Evolutionary conservation across 2,888 invertebrate genomes (phyloP).

Genomic region (Spatulosminthurus flaviceps): DNA sequence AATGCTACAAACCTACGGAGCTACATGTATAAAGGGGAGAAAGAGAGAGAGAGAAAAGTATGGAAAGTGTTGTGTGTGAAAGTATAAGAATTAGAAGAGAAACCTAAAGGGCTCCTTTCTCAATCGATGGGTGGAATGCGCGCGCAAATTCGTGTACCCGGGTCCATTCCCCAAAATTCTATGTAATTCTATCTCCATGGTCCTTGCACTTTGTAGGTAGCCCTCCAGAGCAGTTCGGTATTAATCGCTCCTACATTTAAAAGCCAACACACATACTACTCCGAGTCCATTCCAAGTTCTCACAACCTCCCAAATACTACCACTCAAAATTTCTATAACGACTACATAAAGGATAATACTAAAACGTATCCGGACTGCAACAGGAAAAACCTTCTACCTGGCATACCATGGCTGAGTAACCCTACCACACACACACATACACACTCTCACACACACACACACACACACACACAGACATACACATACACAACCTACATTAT

Average conservation of each 20-base stretch:
- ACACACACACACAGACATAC: neutral
- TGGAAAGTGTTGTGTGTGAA: neutral
- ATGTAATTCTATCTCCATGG: conserved; percentile 33
- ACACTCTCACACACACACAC: neutral
- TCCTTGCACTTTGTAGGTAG: conserved; percentile 32
- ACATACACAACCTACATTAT: neutral
- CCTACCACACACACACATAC: neutral
- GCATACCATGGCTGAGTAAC: conserved; percentile 12
- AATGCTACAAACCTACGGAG: conserved; percentile 44
- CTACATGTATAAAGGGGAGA: conserved; percentile 31
- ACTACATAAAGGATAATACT: neutral
- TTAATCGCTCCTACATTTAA: conserved; percentile 24
- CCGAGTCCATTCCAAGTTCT: neutral
- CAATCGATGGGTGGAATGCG: conserved; percentile 55
- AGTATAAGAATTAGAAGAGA: neutral
- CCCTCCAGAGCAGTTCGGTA: conserved; percentile 3
- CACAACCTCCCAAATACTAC: conserved; percentile 11
- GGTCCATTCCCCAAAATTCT: conserved; percentile 46
- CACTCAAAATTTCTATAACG: neutral
- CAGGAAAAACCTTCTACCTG: conserved; percentile 20
- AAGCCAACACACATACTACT: conserved; percentile 21
- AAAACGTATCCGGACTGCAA: neutral
- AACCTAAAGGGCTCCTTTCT: conserved; percentile 51
- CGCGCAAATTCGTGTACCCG: conserved; percentile 56
- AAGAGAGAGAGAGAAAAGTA: neutral